Conservation (phyloP, 2,113 vertebrate genomes). For the Lipophrys pholis region DNA sequence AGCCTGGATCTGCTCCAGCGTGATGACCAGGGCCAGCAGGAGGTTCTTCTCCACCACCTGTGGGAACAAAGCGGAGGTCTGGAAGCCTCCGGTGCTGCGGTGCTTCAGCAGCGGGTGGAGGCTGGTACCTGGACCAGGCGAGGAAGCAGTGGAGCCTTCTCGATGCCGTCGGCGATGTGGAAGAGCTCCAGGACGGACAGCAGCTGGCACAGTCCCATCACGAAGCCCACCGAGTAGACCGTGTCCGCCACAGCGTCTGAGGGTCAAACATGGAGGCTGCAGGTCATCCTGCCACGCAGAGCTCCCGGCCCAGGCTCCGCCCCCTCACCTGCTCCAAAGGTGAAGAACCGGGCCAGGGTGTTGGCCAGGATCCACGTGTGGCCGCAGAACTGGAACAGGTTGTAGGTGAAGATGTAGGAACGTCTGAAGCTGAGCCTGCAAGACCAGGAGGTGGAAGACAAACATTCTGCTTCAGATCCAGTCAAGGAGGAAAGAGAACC, state of each 20-base stretch:
- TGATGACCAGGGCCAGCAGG: slow-evolving; percentile 89
- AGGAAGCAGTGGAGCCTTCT: slow-evolving; percentile 86
- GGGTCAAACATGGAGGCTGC: background rate
- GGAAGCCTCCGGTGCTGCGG: too few species aligned
- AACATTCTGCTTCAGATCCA: too few species aligned
- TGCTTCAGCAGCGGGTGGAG: background rate
- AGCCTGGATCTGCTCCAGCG: slow-evolving; percentile 92
- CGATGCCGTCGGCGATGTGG: slow-evolving; percentile 89
- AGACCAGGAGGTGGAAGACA: slow-evolving; percentile 46
- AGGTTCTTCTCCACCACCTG: slow-evolving; percentile 92
- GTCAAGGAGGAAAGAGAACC: too few species aligned
- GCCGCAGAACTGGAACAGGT: slow-evolving; percentile 95
- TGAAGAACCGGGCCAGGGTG: slow-evolving; percentile 90
- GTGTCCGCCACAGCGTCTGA: slow-evolving; percentile 87
- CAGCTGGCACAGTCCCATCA: slow-evolving; percentile 92
- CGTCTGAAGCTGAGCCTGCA: slow-evolving; percentile 84
- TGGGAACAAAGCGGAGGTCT: background rate
- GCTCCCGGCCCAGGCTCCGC: too few species aligned
- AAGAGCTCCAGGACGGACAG: slow-evolving; percentile 90
- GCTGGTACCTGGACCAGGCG: slow-evolving; percentile 88
- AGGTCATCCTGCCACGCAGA: background rate
- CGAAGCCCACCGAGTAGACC: slow-evolving; percentile 91
- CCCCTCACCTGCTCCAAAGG: slow-evolving; percentile 91
- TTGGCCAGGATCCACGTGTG: slow-evolving; percentile 97
- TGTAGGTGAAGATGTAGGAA: slow-evolving; percentile 89